phyloP scores from a whole-genome alignment of 2,888 invertebrate species.

The Rotaria macrura region DNA sequence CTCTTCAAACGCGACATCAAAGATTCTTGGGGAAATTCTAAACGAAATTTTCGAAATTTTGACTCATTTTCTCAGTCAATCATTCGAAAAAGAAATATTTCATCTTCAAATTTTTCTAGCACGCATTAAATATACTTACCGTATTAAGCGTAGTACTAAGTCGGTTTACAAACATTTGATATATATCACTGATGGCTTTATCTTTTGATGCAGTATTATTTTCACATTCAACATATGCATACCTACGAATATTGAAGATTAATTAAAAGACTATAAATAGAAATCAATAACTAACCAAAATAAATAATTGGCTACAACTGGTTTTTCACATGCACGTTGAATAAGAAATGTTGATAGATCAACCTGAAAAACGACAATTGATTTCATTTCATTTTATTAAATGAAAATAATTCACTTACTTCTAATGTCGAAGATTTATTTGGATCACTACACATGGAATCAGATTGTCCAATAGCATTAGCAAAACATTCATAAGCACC shows the following conservation, averaged over 20 bases:
- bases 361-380: constrained; percentile 39
- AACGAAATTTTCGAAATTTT: no score
- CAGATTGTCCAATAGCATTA: background rate
- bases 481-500: background rate
- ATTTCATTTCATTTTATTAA: background rate
- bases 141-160: constrained; percentile 62
- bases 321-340: constrained; percentile 73
- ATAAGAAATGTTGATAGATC: constrained; percentile 83
- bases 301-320: constrained; percentile 82
- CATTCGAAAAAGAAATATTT: no score
- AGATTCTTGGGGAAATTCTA: no score
- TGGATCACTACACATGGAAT: background rate
- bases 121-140: constrained; percentile 37
- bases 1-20: no score
- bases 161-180: constrained; percentile 73
- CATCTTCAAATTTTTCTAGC: no score
- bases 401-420: background rate
- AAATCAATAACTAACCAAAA: constrained; percentile 64
- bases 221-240: constrained; percentile 29
- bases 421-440: background rate
- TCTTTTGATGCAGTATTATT: constrained; percentile 55
- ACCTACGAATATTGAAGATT: background rate
- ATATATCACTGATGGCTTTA: constrained; percentile 67
- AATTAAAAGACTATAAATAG: background rate
- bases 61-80: no score